phyloP scores from a whole-genome alignment of 2,888 invertebrate species.

The Dendrolimus houi region DNA sequence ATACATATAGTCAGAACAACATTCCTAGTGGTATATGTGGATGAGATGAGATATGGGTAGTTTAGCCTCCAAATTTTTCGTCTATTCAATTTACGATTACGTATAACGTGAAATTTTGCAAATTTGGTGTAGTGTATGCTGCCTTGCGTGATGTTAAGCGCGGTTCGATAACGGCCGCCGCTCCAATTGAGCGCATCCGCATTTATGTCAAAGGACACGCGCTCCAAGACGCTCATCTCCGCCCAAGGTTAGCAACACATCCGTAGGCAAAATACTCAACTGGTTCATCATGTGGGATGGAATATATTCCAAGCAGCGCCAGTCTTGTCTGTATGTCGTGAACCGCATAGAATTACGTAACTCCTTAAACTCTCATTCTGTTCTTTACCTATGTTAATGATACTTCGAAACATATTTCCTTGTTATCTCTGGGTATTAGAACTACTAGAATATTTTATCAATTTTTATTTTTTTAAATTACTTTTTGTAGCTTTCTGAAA shows the following conservation, averaged over 20 bases:
- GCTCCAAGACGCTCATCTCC: slow-evolving; percentile 63
- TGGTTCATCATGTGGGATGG: slow-evolving; percentile 32
- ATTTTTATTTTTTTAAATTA: no score
- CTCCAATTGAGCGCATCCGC: slow-evolving; percentile 71
- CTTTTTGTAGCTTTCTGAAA: no score
- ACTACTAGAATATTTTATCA: no score
- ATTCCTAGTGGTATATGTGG: no score
- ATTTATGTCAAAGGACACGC: slow-evolving; percentile 69
- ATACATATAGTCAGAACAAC: no score
- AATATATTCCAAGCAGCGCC: slow-evolving; percentile 23
- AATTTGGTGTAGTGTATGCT: no score
- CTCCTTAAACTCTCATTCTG: background rate
- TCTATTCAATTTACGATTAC: no score
- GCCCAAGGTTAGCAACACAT: slow-evolving; percentile 59
- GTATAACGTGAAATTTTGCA: no score
- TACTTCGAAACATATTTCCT: no score
- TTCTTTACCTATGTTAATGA: background rate
- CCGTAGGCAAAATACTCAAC: slow-evolving; percentile 40
- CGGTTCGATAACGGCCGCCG: slow-evolving; percentile 63
- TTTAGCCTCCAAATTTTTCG: no score
- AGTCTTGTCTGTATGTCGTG: background rate
- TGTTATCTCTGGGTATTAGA: no score
- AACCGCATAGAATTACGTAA: background rate
- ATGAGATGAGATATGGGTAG: no score
- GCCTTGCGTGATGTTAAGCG: slow-evolving; percentile 63